Base-by-base conservation (phyloP, 2,888 invertebrate genomes). In the Hypena proboscidalis region DNA sequence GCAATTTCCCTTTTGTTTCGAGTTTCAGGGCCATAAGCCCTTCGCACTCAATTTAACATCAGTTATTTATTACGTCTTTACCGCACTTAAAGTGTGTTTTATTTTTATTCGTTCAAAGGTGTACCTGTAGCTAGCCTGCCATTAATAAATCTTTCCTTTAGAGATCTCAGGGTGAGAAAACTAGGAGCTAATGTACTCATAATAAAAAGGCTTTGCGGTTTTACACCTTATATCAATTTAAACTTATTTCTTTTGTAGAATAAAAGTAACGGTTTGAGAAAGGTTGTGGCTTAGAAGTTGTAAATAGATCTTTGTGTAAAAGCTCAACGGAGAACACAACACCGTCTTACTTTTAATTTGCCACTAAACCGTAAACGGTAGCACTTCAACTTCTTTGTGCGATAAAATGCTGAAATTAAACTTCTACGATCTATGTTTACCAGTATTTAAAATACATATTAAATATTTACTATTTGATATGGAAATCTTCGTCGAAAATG, bases 1-100 rank as follows among this genome's bases (percentile, higher is more conserved):
- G 67, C 67, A 70, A 79, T 74, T 69, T 72, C 69, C 74, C 74
- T 72, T 72, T 73, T 77, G 73, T 77, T 80, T 69, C 68, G 55
- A 74, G 71, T 79, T 85, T 75, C 78, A 69, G 80, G 77, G 65
- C 81, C 80, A 82, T 87, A 85, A 85, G 80, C 75, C 80, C 79
- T 85, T 81, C 78, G 63, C 87, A 85, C 82, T 85, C 86, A 88
- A 88, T 88, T 88, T 85, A 88, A 86, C 85, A 82, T 83, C 72
- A 73, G 83, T 78, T 84, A 86, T 86, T 86, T 86, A 87, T 86
- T 83, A 75, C 83, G 67, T 79, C 80, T 83, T 85, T 80, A 79
- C 75, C 74, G 77, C 79, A 81, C 81, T 84, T 79, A 80, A 76
- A 76, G 64, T 70, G 75, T 77, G 66, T 76, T 80, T 80, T 83